These are phyloP conservation scores for Creontiades dilutus DNA, from an alignment of 2,888 invertebrate species.

Conservation along the genomic window DNA sequence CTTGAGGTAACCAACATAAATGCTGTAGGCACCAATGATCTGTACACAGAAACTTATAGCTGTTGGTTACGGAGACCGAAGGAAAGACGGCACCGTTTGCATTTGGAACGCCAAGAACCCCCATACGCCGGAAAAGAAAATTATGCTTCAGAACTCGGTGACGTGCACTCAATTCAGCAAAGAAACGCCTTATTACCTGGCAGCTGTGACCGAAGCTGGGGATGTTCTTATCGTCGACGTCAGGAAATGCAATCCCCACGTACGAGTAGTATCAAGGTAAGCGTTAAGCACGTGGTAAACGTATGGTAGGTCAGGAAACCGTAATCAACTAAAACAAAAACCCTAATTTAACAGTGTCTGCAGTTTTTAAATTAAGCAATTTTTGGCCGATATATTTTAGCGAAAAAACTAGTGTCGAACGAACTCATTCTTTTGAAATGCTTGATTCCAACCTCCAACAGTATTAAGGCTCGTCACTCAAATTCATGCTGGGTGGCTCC, in stretches of 20 bases:
- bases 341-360: too few species aligned
- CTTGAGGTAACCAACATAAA: too few species aligned
- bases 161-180: slow-evolving; percentile 70
- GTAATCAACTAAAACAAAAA: too few species aligned
- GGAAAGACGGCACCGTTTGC: slow-evolving; percentile 58
- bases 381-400: too few species aligned
- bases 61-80: slow-evolving; percentile 71
- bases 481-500: too few species aligned
- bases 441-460: too few species aligned
- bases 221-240: slow-evolving; percentile 72
- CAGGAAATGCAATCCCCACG: slow-evolving; percentile 55
- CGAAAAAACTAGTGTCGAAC: too few species aligned
- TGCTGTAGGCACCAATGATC: too few species aligned
- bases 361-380: too few species aligned
- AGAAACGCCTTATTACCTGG: slow-evolving; percentile 65
- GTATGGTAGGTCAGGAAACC: too few species aligned
- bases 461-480: too few species aligned
- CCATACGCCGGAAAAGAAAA: slow-evolving; percentile 65
- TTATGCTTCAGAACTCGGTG: slow-evolving; percentile 62
- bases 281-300: background rate
- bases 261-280: slow-evolving; percentile 52
- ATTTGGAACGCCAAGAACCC: slow-evolving; percentile 73
- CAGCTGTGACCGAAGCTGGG: slow-evolving; percentile 68
- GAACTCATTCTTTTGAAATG: too few species aligned
- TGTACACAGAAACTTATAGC: slow-evolving; percentile 67